phyloP scores from a whole-genome alignment of 2,888 invertebrate genomes.

The Coleophora flavipennella region DNA sequence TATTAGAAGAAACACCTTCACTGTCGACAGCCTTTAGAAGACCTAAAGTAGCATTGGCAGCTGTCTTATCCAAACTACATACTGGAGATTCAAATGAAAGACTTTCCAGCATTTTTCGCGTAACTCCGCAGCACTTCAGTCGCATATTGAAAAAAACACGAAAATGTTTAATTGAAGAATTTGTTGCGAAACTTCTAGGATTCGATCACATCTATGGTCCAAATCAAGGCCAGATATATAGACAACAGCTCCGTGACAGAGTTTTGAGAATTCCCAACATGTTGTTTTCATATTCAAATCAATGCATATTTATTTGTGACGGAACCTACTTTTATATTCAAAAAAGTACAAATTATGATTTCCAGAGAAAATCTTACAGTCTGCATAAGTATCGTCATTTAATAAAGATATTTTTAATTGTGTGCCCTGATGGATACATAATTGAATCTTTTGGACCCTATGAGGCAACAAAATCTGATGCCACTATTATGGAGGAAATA shows the following conservation, averaged over 20 bases:
- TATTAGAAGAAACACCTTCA: no score
- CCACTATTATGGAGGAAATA: not conserved
- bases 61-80: not conserved
- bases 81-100: slow-evolving; percentile 2
- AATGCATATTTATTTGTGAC: slow-evolving; percentile 1
- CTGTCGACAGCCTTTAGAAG: not conserved
- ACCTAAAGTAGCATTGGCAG: not conserved
- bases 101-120: not conserved
- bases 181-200: no score
- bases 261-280: not conserved
- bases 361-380: slow-evolving; percentile 5
- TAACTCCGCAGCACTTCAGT: not conserved
- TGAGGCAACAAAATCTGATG: not conserved
- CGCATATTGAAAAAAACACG: not conserved
- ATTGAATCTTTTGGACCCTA: slow-evolving; percentile 1
- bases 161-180: not conserved
- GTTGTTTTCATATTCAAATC: not conserved
- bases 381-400: slow-evolving; percentile 3
- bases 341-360: slow-evolving; percentile 4
- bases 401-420: slow-evolving; percentile 1
- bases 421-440: not conserved
- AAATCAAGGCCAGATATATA: no score
- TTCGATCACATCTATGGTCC: not conserved
- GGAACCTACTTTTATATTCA: slow-evolving; percentile 4
- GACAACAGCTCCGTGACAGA: slow-evolving; percentile 1